Evolutionary conservation across 1,140 invertebrate genomes (phyloP).

Genomic region (Brachystomella parvula): DNA sequence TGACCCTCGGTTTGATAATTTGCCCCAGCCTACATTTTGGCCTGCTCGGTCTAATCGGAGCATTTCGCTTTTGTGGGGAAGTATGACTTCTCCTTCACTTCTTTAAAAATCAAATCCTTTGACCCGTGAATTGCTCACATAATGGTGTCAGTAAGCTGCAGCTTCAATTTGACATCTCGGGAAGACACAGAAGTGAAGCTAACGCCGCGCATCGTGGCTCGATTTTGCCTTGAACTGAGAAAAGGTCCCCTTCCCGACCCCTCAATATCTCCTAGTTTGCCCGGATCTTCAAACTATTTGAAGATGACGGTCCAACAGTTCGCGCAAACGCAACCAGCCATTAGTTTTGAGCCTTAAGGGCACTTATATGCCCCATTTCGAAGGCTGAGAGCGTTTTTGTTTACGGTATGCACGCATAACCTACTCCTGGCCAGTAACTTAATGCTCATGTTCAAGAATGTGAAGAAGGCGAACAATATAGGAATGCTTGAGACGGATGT

Average conservation of each 20-base stretch:
- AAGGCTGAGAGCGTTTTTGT: neutral
- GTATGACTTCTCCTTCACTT: slow-evolving; percentile 8
- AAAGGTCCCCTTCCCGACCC: neutral
- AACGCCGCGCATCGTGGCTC: neutral
- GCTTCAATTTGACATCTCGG: neutral
- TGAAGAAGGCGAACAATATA: neutral
- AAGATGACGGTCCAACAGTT: neutral
- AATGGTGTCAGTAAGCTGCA: neutral
- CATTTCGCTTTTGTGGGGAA: neutral
- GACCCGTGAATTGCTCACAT: neutral
- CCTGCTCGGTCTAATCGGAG: neutral
- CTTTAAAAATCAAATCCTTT: neutral
- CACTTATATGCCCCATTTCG: slow-evolving; percentile 1
- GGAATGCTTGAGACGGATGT: neutral
- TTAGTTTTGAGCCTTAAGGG: neutral
- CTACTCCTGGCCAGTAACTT: neutral
- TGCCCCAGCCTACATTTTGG: neutral
- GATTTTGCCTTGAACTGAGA: neutral
- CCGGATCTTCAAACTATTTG: slow-evolving; percentile 2
- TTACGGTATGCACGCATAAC: neutral
- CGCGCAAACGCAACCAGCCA: neutral
- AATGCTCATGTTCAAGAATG: neutral
- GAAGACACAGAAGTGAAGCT: neutral
- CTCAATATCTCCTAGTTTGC: neutral
- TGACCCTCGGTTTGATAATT: slow-evolving; percentile 2